Conservation (phyloP, 23 tunicate species). For the Oikopleura albicans region DNA sequence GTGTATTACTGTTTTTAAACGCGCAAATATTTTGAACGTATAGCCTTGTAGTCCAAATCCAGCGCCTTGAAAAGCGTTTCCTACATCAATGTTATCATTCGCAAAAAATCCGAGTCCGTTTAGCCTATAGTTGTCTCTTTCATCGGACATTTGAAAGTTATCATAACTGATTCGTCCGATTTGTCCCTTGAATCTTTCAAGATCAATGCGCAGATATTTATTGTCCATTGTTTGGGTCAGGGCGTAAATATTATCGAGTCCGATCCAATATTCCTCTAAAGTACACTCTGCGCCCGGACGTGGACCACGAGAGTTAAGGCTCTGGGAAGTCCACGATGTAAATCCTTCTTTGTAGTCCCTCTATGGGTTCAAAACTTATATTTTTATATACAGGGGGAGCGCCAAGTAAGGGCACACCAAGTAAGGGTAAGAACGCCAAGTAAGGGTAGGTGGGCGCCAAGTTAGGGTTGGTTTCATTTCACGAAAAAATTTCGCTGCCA, state of each 20-base stretch:
- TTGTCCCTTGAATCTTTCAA: background rate
- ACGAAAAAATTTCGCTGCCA: too few relatives aligned
- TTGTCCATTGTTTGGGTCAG: conserved; percentile 30
- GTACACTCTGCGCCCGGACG: background rate
- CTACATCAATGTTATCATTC: background rate
- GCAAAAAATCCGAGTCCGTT: background rate
- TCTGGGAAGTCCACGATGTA: too few relatives aligned
- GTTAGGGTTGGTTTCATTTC: too few relatives aligned
- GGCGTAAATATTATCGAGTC: conserved; percentile 46
- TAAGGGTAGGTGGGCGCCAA: too few relatives aligned
- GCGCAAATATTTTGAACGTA: too few relatives aligned
- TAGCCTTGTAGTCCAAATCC: background rate
- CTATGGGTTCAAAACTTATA: too few relatives aligned
- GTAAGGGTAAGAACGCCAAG: too few relatives aligned
- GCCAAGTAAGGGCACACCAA: too few relatives aligned
- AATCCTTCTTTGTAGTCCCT: too few relatives aligned
- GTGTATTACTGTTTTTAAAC: too few relatives aligned
- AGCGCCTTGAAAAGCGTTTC: background rate
- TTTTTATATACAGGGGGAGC: too few relatives aligned
- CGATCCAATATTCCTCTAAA: conserved; percentile 19
- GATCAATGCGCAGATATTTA: background rate
- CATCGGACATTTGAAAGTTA: background rate
- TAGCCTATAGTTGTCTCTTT: background rate
- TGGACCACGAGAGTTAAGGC: too few relatives aligned
- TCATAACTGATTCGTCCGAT: background rate